Percentiles rank a stretch among this genome's conserved stretches.
Conservation (phyloP, 2,113 vertebrate species). For the Oryctolagus cuniculus region DNA sequence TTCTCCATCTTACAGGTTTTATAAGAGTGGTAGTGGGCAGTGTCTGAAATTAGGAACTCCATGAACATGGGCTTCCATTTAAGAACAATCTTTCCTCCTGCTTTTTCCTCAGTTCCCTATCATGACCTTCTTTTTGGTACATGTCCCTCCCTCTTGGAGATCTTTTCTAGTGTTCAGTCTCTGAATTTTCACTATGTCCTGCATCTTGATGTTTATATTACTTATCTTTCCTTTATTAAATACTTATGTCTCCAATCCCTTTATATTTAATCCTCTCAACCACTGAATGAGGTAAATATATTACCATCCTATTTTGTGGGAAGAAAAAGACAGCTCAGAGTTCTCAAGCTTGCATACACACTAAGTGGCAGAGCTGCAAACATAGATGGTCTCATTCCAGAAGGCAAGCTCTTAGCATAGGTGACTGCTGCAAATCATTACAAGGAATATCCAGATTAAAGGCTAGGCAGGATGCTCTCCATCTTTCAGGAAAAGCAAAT, state of each 20-base stretch:
- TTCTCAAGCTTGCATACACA: background rate
- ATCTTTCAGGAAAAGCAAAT: background rate
- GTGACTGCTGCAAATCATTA: background rate
- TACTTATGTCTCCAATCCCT: background rate
- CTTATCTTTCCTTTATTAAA: conserved; percentile 20
- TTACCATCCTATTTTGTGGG: background rate
- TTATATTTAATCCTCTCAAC: background rate
- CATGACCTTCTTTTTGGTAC: background rate
- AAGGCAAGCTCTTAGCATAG: background rate
- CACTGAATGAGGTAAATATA: conserved; percentile 20
- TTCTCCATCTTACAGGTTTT: background rate
- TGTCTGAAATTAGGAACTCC: background rate
- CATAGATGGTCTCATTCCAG: background rate
- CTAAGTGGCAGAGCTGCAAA: background rate
- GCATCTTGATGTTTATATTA: background rate
- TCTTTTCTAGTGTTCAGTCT: background rate
- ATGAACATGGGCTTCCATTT: background rate
- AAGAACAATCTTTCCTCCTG: background rate
- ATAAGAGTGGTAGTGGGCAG: background rate
- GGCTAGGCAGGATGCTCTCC: background rate
- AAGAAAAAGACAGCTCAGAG: background rate
- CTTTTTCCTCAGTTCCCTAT: background rate
- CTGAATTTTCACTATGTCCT: background rate
- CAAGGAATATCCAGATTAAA: background rate
- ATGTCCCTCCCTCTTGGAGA: background rate